These are phyloP conservation scores for Picus viridis DNA, from an alignment of 2,797 vertebrate species.

Conservation along the genomic window DNA sequence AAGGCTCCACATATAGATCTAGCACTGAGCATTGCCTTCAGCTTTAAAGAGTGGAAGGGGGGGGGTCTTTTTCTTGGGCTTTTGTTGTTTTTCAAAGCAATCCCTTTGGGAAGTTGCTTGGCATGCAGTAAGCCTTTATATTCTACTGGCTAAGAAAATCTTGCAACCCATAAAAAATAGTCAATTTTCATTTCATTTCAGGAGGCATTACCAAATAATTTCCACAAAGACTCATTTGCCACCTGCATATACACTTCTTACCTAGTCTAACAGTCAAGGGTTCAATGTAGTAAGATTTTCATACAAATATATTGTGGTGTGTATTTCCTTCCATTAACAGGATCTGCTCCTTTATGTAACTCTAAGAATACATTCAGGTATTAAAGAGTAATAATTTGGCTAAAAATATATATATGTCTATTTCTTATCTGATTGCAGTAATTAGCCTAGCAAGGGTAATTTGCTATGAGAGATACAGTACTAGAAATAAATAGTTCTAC, in stretches of 20 bases:
- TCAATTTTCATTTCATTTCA: slow-evolving; percentile 52
- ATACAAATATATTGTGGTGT: slow-evolving; percentile 53
- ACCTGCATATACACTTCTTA: slow-evolving; percentile 52
- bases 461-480: slow-evolving; percentile 76
- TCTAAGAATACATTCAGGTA: slow-evolving; percentile 74
- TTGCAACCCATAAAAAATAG: slow-evolving; percentile 49
- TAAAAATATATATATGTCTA: slow-evolving; percentile 75
- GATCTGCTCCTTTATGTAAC: slow-evolving; percentile 53
- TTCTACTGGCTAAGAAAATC: slow-evolving; percentile 22
- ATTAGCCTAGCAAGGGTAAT: slow-evolving; percentile 65
- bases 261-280: slow-evolving; percentile 53
- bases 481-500: slow-evolving; percentile 83
- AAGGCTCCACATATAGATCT: background rate
- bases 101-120: background rate
- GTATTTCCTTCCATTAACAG: slow-evolving; percentile 57
- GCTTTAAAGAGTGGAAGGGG: background rate
- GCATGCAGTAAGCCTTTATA: slow-evolving; percentile 18
- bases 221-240: slow-evolving; percentile 6
- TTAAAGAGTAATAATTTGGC: slow-evolving; percentile 74
- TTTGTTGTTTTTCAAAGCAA: background rate
- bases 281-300: slow-evolving; percentile 28
- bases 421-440: slow-evolving; percentile 69
- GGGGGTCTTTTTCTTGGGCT: background rate
- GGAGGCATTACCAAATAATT: slow-evolving; percentile 52
- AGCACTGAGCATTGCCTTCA: background rate